Base-by-base conservation (phyloP, 1,140 invertebrate species). In the Ephestia elutella region DNA sequence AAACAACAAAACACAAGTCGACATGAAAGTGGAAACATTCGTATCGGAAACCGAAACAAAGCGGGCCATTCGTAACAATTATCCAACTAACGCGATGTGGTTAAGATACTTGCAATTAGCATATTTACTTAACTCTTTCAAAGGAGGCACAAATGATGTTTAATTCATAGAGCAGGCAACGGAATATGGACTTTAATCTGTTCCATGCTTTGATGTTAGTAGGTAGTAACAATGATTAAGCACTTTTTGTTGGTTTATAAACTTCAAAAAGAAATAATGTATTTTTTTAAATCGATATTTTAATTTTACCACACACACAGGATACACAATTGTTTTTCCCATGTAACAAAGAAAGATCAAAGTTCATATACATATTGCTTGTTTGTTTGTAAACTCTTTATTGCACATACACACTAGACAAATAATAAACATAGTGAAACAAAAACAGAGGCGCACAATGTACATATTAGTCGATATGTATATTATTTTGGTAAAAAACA, bases 161-260 rank as follows among this genome's bases (percentile, higher is more conserved):
- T 61, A 60, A 69, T 65, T 69, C 63, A 69, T 69, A 60, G 28
- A 17, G 19, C 49, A 38, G 63, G 30, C 60, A 61, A 15, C 0
- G 38, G 13, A 44, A 44, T 44, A 13, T 15, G 38, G 7, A n/a
- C 13, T 0, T 15, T 15, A 15, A 44, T 44, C 38, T 44, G 38
- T 44, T 44, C 38, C 15, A 15, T 44, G 38, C 38, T 44, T 44
- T 44, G 38, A 44, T 15, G 38, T 44, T 13, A 7, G 4, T 32
- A 11, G 13, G 30, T 32, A 11, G n/a, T 8, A 44, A 44, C 38
- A n/a, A 44, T 44, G 38, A n/a, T 44, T 15, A 44, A 44, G 13
- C 1, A 44, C 38, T 44, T 44, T 44, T 44, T 44, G 13, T n/a
- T 44, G 13, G 15, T 15, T 44, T 38, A 7, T n/a, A n/a, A n/a